Conservation (phyloP, 1,140 invertebrate genomes). For the Hypothenemus hampei region DNA sequence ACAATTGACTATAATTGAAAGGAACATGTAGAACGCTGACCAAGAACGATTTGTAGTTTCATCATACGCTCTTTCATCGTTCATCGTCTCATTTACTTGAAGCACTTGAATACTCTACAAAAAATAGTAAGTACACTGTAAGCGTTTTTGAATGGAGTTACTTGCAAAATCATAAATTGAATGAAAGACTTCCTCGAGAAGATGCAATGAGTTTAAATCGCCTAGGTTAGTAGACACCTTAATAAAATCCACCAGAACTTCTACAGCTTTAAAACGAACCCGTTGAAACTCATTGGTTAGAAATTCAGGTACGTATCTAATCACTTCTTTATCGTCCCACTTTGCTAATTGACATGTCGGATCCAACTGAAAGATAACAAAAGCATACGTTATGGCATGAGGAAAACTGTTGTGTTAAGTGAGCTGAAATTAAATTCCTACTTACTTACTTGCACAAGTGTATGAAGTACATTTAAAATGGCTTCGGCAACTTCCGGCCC, state of each 20-base stretch:
- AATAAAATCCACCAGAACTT: conserved; percentile 39
- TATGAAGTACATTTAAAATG: conserved; percentile 42
- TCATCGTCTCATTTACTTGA: conserved; percentile 27
- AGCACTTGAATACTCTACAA: conserved; percentile 32
- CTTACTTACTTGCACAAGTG: conserved; percentile 35
- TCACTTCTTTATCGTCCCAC: conserved; percentile 30
- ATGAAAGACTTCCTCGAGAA: conserved; percentile 33
- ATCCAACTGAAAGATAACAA: conserved; percentile 17
- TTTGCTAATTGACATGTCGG: conserved; percentile 11
- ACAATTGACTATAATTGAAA: conserved; percentile 43
- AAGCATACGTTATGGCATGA: no score
- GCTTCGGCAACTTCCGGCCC: conserved; percentile 38
- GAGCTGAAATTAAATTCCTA: no score
- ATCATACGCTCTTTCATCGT: conserved; percentile 38
- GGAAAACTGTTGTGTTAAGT: no score
- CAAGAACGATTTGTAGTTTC: conserved; percentile 43
- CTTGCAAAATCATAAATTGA: conserved; percentile 27
- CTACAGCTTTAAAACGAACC: conserved; percentile 44
- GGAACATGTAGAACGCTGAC: conserved; percentile 43
- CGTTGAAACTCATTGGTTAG: conserved; percentile 42
- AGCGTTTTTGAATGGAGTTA: no score
- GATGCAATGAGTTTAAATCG: conserved; percentile 37
- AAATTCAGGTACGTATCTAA: conserved; percentile 41
- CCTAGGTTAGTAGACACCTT: conserved; percentile 29
- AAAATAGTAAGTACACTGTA: background rate